Conservation (phyloP, 1,140 invertebrate genomes). For the Episyrphus balteatus region DNA sequence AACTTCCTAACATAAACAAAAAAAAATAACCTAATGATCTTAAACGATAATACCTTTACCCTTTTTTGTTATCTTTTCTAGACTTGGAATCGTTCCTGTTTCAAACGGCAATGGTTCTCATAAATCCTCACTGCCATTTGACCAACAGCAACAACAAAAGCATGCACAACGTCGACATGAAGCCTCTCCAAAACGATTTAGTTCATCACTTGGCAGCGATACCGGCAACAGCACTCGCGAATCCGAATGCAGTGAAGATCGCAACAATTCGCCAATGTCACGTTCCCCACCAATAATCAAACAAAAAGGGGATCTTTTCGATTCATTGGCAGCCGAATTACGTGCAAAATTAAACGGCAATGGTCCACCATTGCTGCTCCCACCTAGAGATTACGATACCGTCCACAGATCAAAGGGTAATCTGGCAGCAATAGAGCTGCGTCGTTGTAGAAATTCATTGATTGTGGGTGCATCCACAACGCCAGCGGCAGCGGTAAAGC, state of each 20-base stretch:
- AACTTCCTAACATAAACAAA: too few relatives aligned
- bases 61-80: too few relatives aligned
- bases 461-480: constrained; percentile 20
- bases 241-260: constrained; percentile 62
- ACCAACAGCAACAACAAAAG: constrained; percentile 17
- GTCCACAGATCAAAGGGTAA: constrained; percentile 74
- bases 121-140: constrained; percentile 4
- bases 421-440: constrained; percentile 63
- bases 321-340: constrained; percentile 83
- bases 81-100: too few relatives aligned
- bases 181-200: constrained; percentile 40
- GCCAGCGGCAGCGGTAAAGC: constrained; percentile 20
- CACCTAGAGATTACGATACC: constrained; percentile 88
- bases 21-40: too few relatives aligned
- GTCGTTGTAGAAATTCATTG: constrained; percentile 47
- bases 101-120: too few relatives aligned
- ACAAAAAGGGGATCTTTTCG: constrained; percentile 63
- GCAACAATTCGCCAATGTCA: constrained; percentile 37
- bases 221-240: constrained; percentile 60
- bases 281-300: constrained; percentile 13
- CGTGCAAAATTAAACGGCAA: constrained; percentile 67
- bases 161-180: constrained; percentile 33
- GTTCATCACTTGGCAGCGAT: constrained; percentile 59
- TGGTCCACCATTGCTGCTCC: constrained; percentile 70
- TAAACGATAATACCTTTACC: too few relatives aligned